Base-by-base conservation (phyloP, 2,113 vertebrate species). In the Epinephelus moara region DNA sequence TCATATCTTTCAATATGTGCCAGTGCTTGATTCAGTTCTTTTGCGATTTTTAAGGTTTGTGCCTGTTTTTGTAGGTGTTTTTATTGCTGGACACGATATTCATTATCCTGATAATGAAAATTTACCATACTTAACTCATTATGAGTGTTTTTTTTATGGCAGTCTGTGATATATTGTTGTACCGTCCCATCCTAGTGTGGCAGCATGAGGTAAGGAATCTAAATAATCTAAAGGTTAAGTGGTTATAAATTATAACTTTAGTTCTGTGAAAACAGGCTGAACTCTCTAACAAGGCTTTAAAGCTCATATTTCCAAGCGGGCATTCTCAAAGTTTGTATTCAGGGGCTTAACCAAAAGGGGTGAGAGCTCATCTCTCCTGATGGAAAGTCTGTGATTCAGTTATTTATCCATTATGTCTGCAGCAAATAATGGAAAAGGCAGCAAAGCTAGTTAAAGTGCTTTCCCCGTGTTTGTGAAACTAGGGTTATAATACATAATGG, bases 331-430 rank as follows among this genome's bases (percentile, higher is more conserved):
- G 30, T 80, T 23, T 70, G 56, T 25, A 63, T 75, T 10, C 49
- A 47, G 12, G 27, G 21, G 9, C 13, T 33, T 52, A 67, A 56
- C 62, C 21, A 37, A 60, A 40, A 23, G 74, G 14, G 4, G 61
- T 23, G 56, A 57, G 37, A 85, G 47, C 49, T 68, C 17, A 45
- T 77, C 40, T 83, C 10, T 71, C 18, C 14, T 78, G n/a, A 78
- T 78, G 62, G 77, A 19, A 66, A 72, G 68, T 25, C n/a, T 6
- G 6, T 60, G 0, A 61, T 70, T 61, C 45, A 2, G 60, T 78
- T 62, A 62, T 77, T 67, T 69, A 79, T 75, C 49, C n/a, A n/a
- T 71, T 84, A 68, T 72, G 45, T 73, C 11, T 70, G 27, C 68
- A 81, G 55, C 25, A 81, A 78, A 79, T 64, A 50, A 74, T 80